Evolutionary conservation across 2,888 invertebrate species (phyloP).

Genomic region (Plutella xylostella): DNA sequence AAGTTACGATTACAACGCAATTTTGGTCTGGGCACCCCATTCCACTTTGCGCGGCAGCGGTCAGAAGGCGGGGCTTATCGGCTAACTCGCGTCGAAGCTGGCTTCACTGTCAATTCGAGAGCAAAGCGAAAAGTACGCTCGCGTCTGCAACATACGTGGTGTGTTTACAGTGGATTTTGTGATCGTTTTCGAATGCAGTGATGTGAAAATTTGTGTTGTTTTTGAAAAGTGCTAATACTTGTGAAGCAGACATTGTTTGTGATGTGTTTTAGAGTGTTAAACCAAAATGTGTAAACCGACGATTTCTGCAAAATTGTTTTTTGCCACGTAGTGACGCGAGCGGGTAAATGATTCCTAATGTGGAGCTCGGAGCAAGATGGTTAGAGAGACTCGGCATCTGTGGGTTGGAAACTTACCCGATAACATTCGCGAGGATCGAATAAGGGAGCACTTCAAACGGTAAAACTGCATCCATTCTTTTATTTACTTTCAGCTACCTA

Average conservation of each 20-base stretch:
- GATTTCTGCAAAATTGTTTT: constrained; percentile 67
- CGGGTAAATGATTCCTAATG: constrained; percentile 84
- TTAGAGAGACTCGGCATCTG: constrained; percentile 99
- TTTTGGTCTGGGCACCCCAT: constrained; percentile 39
- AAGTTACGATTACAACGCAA: too few relatives aligned
- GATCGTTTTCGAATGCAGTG: constrained; percentile 64
- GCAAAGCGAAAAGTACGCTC: constrained; percentile 63
- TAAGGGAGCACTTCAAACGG: constrained; percentile 98
- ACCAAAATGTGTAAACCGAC: constrained; percentile 66
- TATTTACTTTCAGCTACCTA: too few relatives aligned
- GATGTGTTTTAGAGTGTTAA: constrained; percentile 48
- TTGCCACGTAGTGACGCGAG: constrained; percentile 72
- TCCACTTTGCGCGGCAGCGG: constrained; percentile 70
- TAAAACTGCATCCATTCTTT: too few relatives aligned
- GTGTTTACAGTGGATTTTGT: constrained; percentile 66
- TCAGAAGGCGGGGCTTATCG: constrained; percentile 70
- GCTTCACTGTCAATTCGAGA: constrained; percentile 68
- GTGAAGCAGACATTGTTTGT: constrained; percentile 51
- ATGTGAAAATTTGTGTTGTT: constrained; percentile 63
- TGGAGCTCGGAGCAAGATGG: constrained; percentile 98
- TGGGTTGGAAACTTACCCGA: constrained; percentile 99
- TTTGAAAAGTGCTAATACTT: constrained; percentile 48
- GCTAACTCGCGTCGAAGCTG: constrained; percentile 69
- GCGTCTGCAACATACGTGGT: constrained; percentile 55
- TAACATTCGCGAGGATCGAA: constrained; percentile 97